phyloP scores from a whole-genome alignment of 2,888 invertebrate species.

The Drosophila leonis region DNA sequence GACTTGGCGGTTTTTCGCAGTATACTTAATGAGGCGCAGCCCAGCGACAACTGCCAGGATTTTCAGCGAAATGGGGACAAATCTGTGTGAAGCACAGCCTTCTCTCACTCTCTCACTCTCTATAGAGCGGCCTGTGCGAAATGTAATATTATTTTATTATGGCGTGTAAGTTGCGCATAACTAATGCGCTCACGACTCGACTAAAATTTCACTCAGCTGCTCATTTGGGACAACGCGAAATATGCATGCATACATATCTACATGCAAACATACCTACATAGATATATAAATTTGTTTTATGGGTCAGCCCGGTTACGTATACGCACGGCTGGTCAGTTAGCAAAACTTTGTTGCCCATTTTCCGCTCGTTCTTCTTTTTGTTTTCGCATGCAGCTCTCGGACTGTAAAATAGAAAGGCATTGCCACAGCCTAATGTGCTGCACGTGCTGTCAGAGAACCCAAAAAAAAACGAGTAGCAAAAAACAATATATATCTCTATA shows the following conservation, averaged over 20 bases:
- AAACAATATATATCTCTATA: not conserved
- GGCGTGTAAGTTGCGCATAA: constrained; percentile 60
- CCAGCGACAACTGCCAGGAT: constrained; percentile 4
- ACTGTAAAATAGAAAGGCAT: constrained; percentile 50
- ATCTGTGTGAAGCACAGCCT: constrained; percentile 30
- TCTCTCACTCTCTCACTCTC: not conserved
- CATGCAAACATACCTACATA: not conserved
- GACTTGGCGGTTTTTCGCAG: constrained; percentile 52
- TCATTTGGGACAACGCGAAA: constrained; percentile 46
- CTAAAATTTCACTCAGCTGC: constrained; percentile 62
- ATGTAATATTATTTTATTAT: constrained; percentile 63
- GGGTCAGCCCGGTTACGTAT: constrained; percentile 64
- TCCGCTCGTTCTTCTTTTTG: not conserved
- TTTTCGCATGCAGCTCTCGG: constrained; percentile 42
- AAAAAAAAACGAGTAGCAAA: constrained; percentile 21
- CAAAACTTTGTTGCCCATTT: constrained; percentile 36
- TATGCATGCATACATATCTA: not conserved
- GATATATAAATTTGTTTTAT: constrained; percentile 47
- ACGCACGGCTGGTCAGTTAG: constrained; percentile 59
- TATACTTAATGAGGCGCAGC: constrained; percentile 56
- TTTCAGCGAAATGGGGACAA: constrained; percentile 39
- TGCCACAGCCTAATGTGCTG: constrained; percentile 65
- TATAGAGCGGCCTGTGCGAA: constrained; percentile 13
- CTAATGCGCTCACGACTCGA: constrained; percentile 55
- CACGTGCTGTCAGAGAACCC: constrained; percentile 62